Base-by-base conservation (phyloP, 2,888 invertebrate genomes). In the Abrostola triplasia region DNA sequence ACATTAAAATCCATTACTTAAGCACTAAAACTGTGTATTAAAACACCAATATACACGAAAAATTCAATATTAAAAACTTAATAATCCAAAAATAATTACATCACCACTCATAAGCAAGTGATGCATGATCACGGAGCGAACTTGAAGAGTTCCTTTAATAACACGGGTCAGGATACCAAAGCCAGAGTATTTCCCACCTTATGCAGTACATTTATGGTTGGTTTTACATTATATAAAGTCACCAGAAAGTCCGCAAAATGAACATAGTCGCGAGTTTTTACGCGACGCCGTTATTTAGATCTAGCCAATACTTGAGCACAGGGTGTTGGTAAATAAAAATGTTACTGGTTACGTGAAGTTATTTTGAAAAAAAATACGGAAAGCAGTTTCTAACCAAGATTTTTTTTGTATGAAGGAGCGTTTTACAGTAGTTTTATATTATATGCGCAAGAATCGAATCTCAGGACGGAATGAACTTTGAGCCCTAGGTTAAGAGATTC, bases 251-350 rank as follows among this genome's bases (percentile, higher is more conserved):
- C 87, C 86, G 83, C 87, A 83, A 92, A 93, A 92, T 92, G 93
- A 92, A 90, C 93, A 91, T 88, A 90, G 91, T 90, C 87, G 91
- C 89, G 90, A 90, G 85, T 91, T 92, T 90, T 90, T 91, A 84
- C 85, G 82, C 81, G 84, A 82, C 76, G 80, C 77, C 81, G 88
- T 90, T 88, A 90, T 92, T 92, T 87, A 89, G 88, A 92, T 92
- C 91, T 90, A 89, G 89, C 92, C 92, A 91, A 93, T 93, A 92
- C 85, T 83, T 87, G 73, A 63, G 52, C 88, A 92, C 84, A 89
- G 92, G 84, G 5, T 90, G 92, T 67, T 72, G 41, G 9, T 24
- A 42, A 62, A 41, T 48, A 7, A n/a, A 64, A 59, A 35, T 49
- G 49, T 49, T 36, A 9, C 24, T 52, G 42, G 24, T 24, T 8